Evolutionary conservation across 2,888 invertebrate genomes (phyloP), one percentile per base, ranked within the genome.

Genomic region (Stenchaetothrips biformis): DNA sequence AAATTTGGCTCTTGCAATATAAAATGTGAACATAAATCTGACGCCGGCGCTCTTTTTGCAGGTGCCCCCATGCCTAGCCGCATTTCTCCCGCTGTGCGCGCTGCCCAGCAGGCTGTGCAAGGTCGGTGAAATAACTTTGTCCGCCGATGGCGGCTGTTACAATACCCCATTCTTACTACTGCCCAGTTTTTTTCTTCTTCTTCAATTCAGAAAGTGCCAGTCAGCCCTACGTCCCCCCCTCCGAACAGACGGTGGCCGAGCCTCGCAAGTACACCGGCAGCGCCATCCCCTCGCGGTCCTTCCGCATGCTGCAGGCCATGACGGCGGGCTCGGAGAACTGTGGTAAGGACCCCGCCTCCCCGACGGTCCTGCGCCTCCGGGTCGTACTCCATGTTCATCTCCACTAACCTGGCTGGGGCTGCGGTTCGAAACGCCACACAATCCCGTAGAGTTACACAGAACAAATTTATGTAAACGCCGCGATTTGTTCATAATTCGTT

Each of bases 221-320:
- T 2, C 86, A 85, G 80, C 84, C 84, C 7, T 89, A 88, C 83
- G 83, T 92, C 81, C 92, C 91, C 83, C 90, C 92, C 78, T 92
- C 92, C 85, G 90, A 92, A 86, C 91, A 91, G 85, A 87, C 87
- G 82, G 91, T 89, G 80, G 90, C 88, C 82, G 92, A 92, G 85
- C 92, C 92, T 78, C 91, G 91, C 85, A 92, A 91, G 85, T 93
- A 93, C 85, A 92, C 90, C 84, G 94, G 94, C 80, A 91, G 92
- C 85, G 91, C 92, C 83, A 95, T 95, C 86, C 95, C 95, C 80
- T 94, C 94, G 83, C 90, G 93, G 86, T 93, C 94, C 74, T 95
- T 95, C 87, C 92, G 91, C 87, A 92, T 93, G 85, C 87, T 95
- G 81, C 94, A 95, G 87, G 92, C 92, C 79, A 93, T 94, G 93